Conservation (phyloP, 2,797 vertebrate genomes). For the Xenops minutus region DNA sequence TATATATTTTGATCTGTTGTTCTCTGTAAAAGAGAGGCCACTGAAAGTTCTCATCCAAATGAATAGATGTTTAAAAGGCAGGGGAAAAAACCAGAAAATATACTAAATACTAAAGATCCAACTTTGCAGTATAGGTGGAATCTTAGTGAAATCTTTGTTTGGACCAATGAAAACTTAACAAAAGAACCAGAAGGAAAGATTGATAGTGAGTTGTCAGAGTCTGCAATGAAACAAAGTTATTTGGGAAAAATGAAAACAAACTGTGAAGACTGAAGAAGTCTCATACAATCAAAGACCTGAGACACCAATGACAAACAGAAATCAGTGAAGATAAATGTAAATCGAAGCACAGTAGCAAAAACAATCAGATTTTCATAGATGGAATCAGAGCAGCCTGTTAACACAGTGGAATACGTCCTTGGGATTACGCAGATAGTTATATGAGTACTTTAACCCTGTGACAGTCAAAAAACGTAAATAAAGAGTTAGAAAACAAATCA, state of each 20-base stretch:
- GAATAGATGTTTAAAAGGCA: neutral
- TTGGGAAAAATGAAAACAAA: neutral
- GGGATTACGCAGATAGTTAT: neutral
- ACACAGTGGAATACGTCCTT: accelerated
- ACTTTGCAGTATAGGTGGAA: neutral
- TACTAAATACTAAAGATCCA: neutral
- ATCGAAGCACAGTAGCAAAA: neutral
- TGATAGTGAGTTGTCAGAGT: neutral
- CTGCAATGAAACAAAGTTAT: neutral
- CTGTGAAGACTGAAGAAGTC: neutral
- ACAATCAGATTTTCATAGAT: neutral
- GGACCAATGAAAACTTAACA: neutral
- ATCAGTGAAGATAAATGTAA: neutral
- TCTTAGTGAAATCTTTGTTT: neutral
- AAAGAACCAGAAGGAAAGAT: neutral
- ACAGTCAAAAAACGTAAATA: neutral
- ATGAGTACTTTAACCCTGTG: neutral
- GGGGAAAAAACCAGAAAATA: neutral
- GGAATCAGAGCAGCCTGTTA: neutral
- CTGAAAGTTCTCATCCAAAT: neutral
- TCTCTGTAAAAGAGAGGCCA: neutral
- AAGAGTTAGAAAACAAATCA: neutral
- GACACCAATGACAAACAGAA: neutral
- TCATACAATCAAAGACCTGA: neutral
- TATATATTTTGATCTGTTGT: neutral